A percentile compares a stretch with the other conserved stretches of the same genome.
Conservation (phyloP, 2,888 invertebrate genomes). For the Sarcophaga subvicina region DNA sequence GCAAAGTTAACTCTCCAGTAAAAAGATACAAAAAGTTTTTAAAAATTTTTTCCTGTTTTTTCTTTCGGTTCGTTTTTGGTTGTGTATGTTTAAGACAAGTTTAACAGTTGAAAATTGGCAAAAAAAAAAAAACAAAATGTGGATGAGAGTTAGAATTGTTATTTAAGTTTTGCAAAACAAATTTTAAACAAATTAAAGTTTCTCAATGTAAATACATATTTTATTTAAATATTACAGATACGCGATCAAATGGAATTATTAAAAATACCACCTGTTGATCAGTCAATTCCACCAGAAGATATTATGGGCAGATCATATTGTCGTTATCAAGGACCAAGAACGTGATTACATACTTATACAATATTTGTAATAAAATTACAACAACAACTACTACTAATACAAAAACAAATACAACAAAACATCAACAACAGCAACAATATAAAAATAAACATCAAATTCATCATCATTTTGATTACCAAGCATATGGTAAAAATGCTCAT, state of each 20-base stretch:
- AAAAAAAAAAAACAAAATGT: neutral
- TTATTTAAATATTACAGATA: slow-evolving; percentile 79
- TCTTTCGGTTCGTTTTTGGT: neutral
- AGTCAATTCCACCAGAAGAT: slow-evolving; percentile 84
- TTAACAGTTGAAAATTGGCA: slow-evolving; percentile 27
- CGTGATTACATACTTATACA: slow-evolving; percentile 77
- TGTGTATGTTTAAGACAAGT: slow-evolving; percentile 22
- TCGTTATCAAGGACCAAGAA: slow-evolving; percentile 83
- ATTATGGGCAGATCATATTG: slow-evolving; percentile 84
- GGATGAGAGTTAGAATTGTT: neutral
- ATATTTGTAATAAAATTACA: neutral
- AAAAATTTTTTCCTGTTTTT: neutral
- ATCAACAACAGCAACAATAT: neutral
- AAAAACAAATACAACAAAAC: neutral
- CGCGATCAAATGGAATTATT: slow-evolving; percentile 84
- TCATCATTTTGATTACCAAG: neutral
- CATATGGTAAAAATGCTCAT: neutral
- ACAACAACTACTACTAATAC: neutral
- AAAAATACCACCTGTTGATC: slow-evolving; percentile 84
- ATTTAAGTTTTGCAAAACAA: neutral
- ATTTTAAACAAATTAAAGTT: slow-evolving; percentile 4
- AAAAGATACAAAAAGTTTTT: slow-evolving; percentile 53
- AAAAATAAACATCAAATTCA: neutral
- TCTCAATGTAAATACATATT: slow-evolving; percentile 11
- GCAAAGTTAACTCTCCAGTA: slow-evolving; percentile 31